phyloP scores from a whole-genome alignment of 2,113 vertebrate genomes.

The Trematocara variabile region DNA sequence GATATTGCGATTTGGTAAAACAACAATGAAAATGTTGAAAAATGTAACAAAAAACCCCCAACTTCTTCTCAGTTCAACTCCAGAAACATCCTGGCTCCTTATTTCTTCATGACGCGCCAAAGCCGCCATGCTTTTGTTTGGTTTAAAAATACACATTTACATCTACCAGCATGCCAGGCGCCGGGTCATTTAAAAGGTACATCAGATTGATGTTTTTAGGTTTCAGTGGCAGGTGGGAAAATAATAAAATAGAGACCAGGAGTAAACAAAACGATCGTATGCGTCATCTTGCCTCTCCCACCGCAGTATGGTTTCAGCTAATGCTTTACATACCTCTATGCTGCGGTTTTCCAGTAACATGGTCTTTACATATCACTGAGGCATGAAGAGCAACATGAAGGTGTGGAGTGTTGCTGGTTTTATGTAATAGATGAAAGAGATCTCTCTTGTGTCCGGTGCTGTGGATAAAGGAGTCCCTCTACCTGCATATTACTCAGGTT shows the following conservation, averaged over 20 bases:
- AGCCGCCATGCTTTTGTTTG: neutral
- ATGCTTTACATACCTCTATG: neutral
- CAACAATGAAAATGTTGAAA: neutral
- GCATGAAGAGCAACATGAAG: neutral
- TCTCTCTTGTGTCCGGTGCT: neutral
- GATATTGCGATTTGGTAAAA: rapidly evolving
- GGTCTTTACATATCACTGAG: neutral
- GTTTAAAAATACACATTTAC: conserved; percentile 12
- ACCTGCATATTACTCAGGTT: neutral
- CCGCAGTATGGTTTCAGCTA: neutral
- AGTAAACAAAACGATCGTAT: neutral
- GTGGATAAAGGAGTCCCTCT: neutral
- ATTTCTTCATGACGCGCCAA: neutral
- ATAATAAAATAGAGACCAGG: neutral
- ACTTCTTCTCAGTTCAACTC: neutral
- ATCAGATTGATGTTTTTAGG: neutral
- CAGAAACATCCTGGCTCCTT: neutral
- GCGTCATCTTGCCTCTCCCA: neutral
- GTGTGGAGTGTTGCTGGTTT: neutral
- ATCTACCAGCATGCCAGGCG: neutral
- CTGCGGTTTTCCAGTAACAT: neutral
- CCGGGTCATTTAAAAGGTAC: neutral
- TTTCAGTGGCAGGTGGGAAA: neutral
- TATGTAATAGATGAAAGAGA: neutral
- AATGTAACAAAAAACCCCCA: rapidly evolving